These are phyloP conservation scores for Cepaea hortensis DNA, from an alignment of 2,888 invertebrate species.

Conservation along the genomic window DNA sequence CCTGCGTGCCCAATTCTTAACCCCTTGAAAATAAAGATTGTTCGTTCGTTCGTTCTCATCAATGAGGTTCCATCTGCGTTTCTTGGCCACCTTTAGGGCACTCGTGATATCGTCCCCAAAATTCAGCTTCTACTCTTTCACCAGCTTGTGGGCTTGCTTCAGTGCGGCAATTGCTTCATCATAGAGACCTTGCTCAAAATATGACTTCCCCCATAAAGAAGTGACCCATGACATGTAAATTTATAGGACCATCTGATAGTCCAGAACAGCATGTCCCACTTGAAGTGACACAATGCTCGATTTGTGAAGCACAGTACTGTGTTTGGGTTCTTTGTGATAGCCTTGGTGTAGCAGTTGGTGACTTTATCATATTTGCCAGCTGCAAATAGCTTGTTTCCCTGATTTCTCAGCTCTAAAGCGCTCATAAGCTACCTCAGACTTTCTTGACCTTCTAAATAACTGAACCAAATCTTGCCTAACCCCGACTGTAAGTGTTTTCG, in stretches of 20 bases:
- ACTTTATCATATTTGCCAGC: constrained; percentile 96
- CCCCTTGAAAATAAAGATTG: too few relatives aligned
- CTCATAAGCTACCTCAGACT: constrained; percentile 56
- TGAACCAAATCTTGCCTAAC: too few relatives aligned
- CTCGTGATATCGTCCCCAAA: constrained; percentile 98
- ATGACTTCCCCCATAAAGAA: constrained; percentile 95
- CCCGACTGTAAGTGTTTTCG: too few relatives aligned
- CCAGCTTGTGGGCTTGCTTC: constrained; percentile 83
- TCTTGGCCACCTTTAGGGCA: constrained; percentile 90
- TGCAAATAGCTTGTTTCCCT: constrained; percentile 93
- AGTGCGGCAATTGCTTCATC: constrained; percentile 89
- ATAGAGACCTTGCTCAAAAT: constrained; percentile 89
- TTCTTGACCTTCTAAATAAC: too few relatives aligned
- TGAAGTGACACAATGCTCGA: constrained; percentile 90
- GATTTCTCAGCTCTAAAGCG: constrained; percentile 94
- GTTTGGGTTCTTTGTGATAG: constrained; percentile 95
- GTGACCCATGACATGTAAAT: constrained; percentile 91
- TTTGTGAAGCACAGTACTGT: constrained; percentile 96
- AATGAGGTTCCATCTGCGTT: constrained; percentile 92
- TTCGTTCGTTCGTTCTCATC: constrained; percentile 84
- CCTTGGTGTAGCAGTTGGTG: constrained; percentile 94
- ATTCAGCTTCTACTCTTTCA: constrained; percentile 91
- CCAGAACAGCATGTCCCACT: constrained; percentile 90
- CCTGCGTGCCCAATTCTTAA: too few relatives aligned
- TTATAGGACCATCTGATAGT: constrained; percentile 91